Conservation (phyloP, 2,888 invertebrate genomes). For the Meloe dianella region DNA sequence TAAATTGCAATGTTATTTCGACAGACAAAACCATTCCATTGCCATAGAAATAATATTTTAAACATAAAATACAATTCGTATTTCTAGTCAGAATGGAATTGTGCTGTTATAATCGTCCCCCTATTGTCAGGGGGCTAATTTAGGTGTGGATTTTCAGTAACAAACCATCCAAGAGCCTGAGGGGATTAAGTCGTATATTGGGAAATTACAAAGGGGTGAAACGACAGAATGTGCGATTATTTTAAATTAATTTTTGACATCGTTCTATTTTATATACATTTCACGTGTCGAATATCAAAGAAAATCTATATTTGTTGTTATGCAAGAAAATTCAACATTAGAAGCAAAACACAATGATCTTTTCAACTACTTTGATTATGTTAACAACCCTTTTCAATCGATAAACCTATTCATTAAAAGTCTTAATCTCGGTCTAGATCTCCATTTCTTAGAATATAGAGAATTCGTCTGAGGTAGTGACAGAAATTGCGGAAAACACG, state of each 20-base stretch:
- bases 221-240: slow-evolving; percentile 17
- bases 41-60: not conserved
- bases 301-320: not conserved
- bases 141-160: slow-evolving; percentile 9
- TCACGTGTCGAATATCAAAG: slow-evolving; percentile 29
- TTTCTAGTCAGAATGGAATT: not conserved
- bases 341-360: not conserved
- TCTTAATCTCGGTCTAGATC: too few species aligned
- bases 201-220: slow-evolving; percentile 13
- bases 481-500: too few species aligned
- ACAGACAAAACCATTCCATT: not conserved
- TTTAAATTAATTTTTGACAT: slow-evolving; percentile 24
- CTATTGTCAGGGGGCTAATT: not conserved
- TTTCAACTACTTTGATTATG: not conserved
- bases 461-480: too few species aligned
- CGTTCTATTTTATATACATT: slow-evolving; percentile 18
- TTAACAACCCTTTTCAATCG: not conserved
- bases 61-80: not conserved
- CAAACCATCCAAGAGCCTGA: slow-evolving; percentile 11
- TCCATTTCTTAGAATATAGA: too few species aligned
- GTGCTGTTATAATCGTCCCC: not conserved
- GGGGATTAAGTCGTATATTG: slow-evolving; percentile 10
- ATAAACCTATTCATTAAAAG: too few species aligned
- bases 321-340: not conserved
- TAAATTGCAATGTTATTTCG: not conserved